Conservation (phyloP, 2,113 vertebrate species). For the Anolis carolinensis region DNA sequence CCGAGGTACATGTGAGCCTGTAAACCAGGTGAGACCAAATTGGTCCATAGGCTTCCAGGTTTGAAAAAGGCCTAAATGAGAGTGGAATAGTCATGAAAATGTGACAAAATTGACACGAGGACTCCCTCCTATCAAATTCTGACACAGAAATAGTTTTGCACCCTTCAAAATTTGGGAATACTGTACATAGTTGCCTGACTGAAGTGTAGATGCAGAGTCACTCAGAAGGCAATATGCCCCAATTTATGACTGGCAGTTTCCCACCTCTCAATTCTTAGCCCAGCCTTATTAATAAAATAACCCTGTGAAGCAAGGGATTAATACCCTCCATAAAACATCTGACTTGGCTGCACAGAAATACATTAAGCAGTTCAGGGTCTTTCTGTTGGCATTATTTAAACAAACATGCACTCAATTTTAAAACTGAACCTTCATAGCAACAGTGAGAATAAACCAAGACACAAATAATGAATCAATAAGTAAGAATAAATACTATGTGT, state of each 20-base stretch:
- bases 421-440: neutral
- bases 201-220: too few species aligned
- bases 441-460: neutral
- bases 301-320: neutral
- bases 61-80: too few species aligned
- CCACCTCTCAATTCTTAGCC: neutral
- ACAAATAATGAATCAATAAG: neutral
- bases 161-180: too few species aligned
- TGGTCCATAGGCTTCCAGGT: too few species aligned
- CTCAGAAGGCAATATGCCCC: too few species aligned
- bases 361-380: neutral
- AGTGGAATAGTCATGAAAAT: too few species aligned
- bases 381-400: neutral
- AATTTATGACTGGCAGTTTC: too few species aligned
- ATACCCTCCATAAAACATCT: neutral
- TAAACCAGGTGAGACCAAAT: neutral
- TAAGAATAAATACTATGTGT: neutral
- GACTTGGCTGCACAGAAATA: neutral
- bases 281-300: neutral
- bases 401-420: neutral
- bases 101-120: too few species aligned
- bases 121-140: too few species aligned
- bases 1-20: neutral
- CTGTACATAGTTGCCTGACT: too few species aligned
- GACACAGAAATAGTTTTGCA: too few species aligned